phyloP scores from a whole-genome alignment of 1,140 invertebrate genomes.

The Trichonephila inaurata region DNA sequence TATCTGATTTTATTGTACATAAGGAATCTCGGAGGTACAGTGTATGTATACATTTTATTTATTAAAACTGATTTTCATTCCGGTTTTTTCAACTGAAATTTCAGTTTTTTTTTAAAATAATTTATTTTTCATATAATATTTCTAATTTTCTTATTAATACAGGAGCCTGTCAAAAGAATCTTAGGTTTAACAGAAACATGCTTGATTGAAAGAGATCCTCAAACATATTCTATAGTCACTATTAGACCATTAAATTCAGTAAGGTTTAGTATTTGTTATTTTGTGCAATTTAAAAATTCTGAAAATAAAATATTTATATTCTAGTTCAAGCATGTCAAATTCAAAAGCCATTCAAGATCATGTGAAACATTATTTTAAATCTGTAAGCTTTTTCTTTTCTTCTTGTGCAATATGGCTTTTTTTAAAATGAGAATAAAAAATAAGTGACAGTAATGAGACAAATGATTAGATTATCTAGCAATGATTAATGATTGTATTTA shows the following conservation, averaged over 20 bases:
- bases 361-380: no score
- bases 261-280: conserved; percentile 77
- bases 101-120: not conserved
- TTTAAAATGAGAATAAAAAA: no score
- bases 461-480: no score
- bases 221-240: conserved; percentile 95
- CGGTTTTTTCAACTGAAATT: no score
- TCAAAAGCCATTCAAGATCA: no score
- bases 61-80: not conserved
- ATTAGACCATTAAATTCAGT: conserved; percentile 93
- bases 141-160: not conserved
- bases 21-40: conserved; percentile 89
- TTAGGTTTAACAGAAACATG: conserved; percentile 98
- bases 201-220: conserved; percentile 96
- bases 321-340: no score
- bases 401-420: no score
- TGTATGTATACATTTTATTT: conserved; percentile 62
- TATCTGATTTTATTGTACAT: conserved; percentile 95
- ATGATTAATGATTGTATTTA: no score
- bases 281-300: not conserved
- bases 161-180: conserved; percentile 86
- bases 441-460: no score
- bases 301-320: not conserved
- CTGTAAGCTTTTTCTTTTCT: no score
- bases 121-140: not conserved